Base-by-base conservation (phyloP, 2,113 vertebrate genomes). In the Ammodramus savannarum region DNA sequence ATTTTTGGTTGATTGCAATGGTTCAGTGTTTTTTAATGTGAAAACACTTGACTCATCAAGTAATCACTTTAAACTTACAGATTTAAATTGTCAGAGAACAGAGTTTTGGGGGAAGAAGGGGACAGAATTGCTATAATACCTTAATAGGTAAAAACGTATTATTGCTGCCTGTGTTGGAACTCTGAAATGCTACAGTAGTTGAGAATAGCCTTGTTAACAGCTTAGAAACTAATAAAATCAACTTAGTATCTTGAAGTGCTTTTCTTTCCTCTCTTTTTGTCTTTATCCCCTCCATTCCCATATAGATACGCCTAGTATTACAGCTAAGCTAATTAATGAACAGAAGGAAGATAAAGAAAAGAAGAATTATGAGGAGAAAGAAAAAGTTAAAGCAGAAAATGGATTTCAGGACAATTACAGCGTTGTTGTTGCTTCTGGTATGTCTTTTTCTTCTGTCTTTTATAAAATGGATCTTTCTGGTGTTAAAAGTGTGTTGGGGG, bases 261-360 rank as follows among this genome's bases (percentile, higher is more conserved):
- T 51, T 80, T 71, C 23, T 95, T 29, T 88, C 39, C 58, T 96
- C 34, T 92, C n/a, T 73, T n/a, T 49, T 67, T 67, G 54, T 68
- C 22, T 14, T 52, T 44, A 38, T 68, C 46, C 9, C 7, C 2
- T 46, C 17, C 9, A 7, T 52, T 22, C 10, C 22, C 27, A 16
- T 96, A 16, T 95, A 99, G 99, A 99, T 98, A 99, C 99, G 14
- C 99, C 99, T 34, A 99, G 99, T 97, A 99, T 99, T 81, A 99
- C 99, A 81, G 99, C 99, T 94, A 99, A 99, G 95, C 97, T 99
- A 96, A 99, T 99, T 96, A 99, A 98, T 85, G 99, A 99, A 94
- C 99, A 99, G 95, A 99, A 99, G 91, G 99, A 99, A 96, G 99
- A 99, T 96, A 99, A 99, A 96, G 99, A 99, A 97, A 99, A 99